A percentile compares a stretch with the other conserved stretches of the same genome.
phyloP scores from a whole-genome alignment of 2,888 invertebrate species.

The Polydrusus pterygomalis region DNA sequence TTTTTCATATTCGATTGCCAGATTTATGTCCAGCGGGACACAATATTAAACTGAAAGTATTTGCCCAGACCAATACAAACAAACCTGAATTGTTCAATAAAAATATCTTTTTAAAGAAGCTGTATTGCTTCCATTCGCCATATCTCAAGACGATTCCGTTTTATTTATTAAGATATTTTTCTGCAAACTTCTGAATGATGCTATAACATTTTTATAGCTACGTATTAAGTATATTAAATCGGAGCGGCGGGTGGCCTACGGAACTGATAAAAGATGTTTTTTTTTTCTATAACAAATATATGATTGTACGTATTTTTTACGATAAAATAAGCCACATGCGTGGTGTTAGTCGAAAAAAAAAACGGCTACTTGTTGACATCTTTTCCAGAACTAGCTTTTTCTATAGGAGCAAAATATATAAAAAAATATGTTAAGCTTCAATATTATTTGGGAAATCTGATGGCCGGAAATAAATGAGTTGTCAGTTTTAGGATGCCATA shows the following conservation, averaged over 20 bases:
- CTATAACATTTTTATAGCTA: not conserved
- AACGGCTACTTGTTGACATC: no score
- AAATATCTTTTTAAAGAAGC: constrained; percentile 17
- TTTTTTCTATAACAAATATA: not conserved
- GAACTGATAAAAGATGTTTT: not conserved
- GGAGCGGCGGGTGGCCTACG: no score
- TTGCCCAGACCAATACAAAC: constrained; percentile 38
- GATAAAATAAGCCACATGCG: not conserved
- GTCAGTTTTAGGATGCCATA: no score
- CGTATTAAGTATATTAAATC: not conserved
- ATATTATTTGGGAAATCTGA: no score
- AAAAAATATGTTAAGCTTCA: no score
- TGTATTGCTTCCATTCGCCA: constrained; percentile 8
- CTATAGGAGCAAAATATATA: no score
- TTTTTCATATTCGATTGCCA: constrained; percentile 15
- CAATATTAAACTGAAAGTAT: constrained; percentile 36
- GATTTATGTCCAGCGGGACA: constrained; percentile 13
- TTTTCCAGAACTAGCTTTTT: no score
- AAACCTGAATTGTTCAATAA: constrained; percentile 31
- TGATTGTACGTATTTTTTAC: not conserved
- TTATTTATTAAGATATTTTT: constrained; percentile 12
- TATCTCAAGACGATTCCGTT: constrained; percentile 1
- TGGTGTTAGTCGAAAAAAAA: no score
- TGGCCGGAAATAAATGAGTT: no score
- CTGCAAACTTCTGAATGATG: not conserved